A percentile compares a stretch with the other conserved stretches of the same genome.
These are phyloP conservation scores for Odontothrips loti DNA, from an alignment of 2,888 invertebrate genomes.

Conservation along the genomic window DNA sequence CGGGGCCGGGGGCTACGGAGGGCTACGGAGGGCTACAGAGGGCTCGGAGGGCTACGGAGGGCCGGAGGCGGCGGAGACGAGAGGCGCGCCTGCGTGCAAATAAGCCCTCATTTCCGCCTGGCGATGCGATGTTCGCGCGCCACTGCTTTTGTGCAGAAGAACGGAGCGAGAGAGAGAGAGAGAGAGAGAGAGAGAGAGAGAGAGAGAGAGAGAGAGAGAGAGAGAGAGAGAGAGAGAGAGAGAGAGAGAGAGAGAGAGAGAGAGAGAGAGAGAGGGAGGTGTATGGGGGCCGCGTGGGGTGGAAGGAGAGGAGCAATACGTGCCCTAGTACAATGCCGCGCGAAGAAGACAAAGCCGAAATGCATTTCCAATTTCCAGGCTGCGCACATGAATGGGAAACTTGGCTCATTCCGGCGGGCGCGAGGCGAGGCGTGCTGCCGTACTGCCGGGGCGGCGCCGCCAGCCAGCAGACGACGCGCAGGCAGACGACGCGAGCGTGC, in stretches of 20 bases:
- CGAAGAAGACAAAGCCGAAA: slow-evolving; percentile 15
- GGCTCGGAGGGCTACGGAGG: no score
- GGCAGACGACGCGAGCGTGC: no score
- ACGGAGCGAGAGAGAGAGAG: not conserved
- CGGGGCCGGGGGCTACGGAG: no score
- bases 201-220: not conserved
- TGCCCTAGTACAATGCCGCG: not conserved
- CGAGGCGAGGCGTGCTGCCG: not conserved
- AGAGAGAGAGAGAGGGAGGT: not conserved
- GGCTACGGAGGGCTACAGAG: no score
- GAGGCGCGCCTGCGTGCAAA: not conserved
- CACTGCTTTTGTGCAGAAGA: not conserved
- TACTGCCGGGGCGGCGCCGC: no score
- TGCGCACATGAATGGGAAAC: slow-evolving; percentile 5
- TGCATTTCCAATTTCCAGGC: slow-evolving; percentile 4
- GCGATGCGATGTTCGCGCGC: not conserved
- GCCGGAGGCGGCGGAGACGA: no score
- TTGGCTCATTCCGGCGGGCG: not conserved
- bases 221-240: not conserved
- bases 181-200: not conserved
- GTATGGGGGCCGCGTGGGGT: no score
- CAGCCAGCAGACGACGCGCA: no score
- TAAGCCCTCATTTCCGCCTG: slow-evolving; percentile 16
- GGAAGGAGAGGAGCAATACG: no score
- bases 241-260: not conserved